These are phyloP conservation scores for Sebastes itinus DNA, from an alignment of 2,797 vertebrate species.

Conservation along the genomic window DNA sequence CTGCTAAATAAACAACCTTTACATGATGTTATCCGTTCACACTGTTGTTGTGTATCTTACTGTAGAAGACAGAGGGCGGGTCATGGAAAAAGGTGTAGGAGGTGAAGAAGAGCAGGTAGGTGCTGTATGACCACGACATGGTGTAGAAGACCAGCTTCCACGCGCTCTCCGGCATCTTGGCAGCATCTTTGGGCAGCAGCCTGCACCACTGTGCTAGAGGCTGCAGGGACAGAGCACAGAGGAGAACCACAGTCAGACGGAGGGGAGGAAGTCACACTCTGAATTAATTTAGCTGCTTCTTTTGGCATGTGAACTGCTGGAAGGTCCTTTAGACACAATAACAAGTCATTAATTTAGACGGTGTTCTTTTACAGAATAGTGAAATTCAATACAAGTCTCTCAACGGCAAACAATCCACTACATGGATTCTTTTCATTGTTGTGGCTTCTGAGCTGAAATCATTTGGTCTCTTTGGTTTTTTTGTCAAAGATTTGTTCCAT, in stretches of 20 bases:
- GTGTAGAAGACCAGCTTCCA: conserved; percentile 98
- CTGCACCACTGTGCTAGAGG: conserved; percentile 88
- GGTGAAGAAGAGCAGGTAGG: conserved; percentile 93
- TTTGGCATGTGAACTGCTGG: neutral
- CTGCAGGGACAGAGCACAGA: conserved; percentile 74
- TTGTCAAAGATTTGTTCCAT: neutral
- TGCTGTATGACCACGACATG: conserved; percentile 91
- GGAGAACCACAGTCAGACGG: conserved; percentile 7
- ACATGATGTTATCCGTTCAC: neutral
- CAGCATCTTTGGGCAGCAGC: conserved; percentile 90
- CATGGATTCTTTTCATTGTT: neutral
- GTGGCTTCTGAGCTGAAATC: neutral
- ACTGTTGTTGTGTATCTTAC: conserved; percentile 76
- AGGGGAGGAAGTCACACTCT: neutral
- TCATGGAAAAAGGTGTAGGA: conserved; percentile 93
- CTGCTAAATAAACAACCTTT: neutral
- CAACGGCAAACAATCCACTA: neutral
- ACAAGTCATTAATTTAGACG: neutral
- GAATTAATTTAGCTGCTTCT: neutral
- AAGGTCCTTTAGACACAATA: neutral
- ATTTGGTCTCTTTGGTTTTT: neutral
- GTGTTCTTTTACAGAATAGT: neutral
- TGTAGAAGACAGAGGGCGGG: conserved; percentile 91
- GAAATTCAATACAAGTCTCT: neutral
- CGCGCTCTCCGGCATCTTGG: conserved; percentile 96